Conservation (phyloP, 2,888 invertebrate genomes). For the Drosophila mulleri region DNA sequence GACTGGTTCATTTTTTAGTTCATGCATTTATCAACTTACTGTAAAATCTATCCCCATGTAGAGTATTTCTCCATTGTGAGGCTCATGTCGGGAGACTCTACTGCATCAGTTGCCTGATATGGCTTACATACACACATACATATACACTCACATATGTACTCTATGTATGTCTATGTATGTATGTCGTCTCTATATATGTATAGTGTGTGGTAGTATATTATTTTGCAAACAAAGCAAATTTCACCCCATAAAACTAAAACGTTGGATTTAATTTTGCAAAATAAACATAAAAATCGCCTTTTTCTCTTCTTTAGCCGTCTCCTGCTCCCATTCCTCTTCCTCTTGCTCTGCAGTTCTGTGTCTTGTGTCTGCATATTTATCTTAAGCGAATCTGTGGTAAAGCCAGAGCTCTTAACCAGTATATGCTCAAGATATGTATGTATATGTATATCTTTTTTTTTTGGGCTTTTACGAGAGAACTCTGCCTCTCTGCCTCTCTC, state of each 20-base stretch:
- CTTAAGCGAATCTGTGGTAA: conserved; percentile 46
- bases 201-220: conserved; percentile 30
- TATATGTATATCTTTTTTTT: neutral
- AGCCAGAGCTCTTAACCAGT: conserved; percentile 29
- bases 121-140: conserved; percentile 7
- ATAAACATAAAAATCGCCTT: conserved; percentile 73
- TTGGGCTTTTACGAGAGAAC: conserved; percentile 5
- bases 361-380: conserved; percentile 47
- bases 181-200: neutral
- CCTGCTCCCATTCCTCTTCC: neutral
- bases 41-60: neutral
- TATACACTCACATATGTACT: neutral
- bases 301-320: conserved; percentile 6
- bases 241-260: conserved; percentile 77
- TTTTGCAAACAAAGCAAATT: conserved; percentile 79
- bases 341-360: conserved; percentile 15
- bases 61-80: conserved; percentile 15
- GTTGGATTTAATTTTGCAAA: conserved; percentile 80
- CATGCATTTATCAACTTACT: neutral
- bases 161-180: conserved; percentile 10
- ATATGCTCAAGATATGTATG: neutral
- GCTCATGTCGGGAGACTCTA: neutral
- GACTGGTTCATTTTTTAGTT: neutral
- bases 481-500: neutral
- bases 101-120: conserved; percentile 14